These are phyloP conservation scores for Holacanthella duospinosa DNA, from an alignment of 2,888 invertebrate species.

Conservation along the genomic window DNA sequence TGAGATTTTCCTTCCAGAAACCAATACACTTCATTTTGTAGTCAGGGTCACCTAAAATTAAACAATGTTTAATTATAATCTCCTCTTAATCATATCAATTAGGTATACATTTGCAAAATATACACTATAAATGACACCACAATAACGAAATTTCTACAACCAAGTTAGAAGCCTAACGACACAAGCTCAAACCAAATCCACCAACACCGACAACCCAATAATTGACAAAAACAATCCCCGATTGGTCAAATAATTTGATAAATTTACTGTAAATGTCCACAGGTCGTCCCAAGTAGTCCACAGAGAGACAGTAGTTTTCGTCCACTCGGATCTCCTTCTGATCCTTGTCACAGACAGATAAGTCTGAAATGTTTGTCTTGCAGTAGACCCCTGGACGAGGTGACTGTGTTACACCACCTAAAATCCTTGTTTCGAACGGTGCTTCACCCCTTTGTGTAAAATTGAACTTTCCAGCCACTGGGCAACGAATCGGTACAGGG, in stretches of 20 bases:
- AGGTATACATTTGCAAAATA: too few species aligned
- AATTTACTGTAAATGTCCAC: conserved; percentile 77
- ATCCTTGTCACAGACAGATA: conserved; percentile 89
- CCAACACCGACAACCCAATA: too few species aligned
- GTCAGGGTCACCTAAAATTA: conserved; percentile 66
- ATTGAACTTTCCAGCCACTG: conserved; percentile 91
- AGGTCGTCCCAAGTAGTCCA: conserved; percentile 87
- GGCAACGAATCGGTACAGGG: conserved; percentile 85
- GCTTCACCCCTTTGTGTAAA: conserved; percentile 87
- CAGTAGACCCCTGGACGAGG: conserved; percentile 88
- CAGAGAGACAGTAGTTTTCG: conserved; percentile 91
- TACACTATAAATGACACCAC: too few species aligned
- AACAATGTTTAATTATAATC: neutral
- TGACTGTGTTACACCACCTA: conserved; percentile 87
- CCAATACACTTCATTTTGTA: conserved; percentile 95
- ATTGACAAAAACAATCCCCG: too few species aligned
- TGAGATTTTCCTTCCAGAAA: conserved; percentile 94
- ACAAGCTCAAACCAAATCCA: too few species aligned
- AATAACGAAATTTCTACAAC: neutral
- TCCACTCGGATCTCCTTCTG: conserved; percentile 90
- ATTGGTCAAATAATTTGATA: neutral
- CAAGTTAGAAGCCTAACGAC: neutral
- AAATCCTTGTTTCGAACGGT: conserved; percentile 80
- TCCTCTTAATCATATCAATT: too few species aligned
- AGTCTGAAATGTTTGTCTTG: conserved; percentile 84